Evolutionary conservation across 2,113 vertebrate species (phyloP).

Genomic region (Sylvilagus bachmani): DNA sequence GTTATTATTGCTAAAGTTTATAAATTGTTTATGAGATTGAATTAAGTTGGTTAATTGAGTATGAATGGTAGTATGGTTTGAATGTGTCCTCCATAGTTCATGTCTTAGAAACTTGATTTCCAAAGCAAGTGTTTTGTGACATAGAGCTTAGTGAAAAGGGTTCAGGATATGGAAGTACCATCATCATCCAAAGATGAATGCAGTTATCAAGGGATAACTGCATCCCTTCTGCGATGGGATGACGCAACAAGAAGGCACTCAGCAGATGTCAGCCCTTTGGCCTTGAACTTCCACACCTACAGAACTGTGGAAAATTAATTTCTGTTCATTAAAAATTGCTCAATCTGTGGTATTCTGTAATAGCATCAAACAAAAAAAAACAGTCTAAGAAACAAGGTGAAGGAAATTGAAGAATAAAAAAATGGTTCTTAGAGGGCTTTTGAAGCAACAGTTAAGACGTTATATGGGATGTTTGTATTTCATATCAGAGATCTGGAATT

Average conservation of each 20-base stretch:
- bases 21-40: not conserved
- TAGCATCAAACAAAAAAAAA: not conserved
- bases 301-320: not conserved
- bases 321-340: not conserved
- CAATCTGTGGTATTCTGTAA: not conserved
- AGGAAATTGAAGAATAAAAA: too few relatives aligned
- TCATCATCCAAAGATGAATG: not conserved
- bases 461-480: too few relatives aligned
- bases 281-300: not conserved
- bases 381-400: too few relatives aligned
- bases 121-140: not conserved
- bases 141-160: not conserved
- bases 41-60: not conserved
- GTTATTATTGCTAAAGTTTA: not conserved
- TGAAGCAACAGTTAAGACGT: too few relatives aligned
- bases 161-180: not conserved
- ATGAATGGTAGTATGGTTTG: not conserved
- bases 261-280: not conserved
- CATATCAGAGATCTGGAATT: too few relatives aligned
- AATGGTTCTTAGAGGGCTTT: too few relatives aligned
- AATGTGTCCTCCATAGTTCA: not conserved
- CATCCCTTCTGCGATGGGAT: not conserved
- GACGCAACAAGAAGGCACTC: not conserved
- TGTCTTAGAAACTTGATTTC: not conserved
- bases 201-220: not conserved